Percentiles rank a stretch among this genome's conserved stretches.
These are phyloP conservation scores for Homarus gammarus DNA, from an alignment of 2,888 invertebrate genomes.

Conservation along the genomic window DNA sequence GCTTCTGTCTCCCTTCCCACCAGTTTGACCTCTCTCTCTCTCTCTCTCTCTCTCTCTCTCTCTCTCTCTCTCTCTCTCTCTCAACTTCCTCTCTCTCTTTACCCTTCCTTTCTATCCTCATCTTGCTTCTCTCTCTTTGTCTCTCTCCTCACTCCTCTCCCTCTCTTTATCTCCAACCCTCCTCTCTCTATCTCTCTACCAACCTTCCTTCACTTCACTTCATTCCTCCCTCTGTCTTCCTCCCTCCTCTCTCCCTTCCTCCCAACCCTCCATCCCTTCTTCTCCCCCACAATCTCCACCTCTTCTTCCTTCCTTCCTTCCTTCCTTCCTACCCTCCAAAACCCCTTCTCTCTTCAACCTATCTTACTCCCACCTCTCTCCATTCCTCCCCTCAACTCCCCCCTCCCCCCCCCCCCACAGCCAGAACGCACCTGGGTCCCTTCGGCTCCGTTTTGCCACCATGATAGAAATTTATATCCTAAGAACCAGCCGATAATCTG, in stretches of 20 bases:
- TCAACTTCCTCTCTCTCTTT: too few relatives aligned
- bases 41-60: not conserved
- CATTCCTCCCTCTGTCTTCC: too few relatives aligned
- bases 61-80: not conserved
- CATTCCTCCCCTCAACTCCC: not conserved
- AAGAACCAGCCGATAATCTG: conserved; percentile 60
- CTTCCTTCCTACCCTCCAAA: not conserved
- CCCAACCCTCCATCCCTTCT: not conserved
- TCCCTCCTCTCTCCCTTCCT: not conserved
- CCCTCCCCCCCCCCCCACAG: not conserved
- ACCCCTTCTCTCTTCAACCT: not conserved
- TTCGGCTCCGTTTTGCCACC: conserved; percentile 55
- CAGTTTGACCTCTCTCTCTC: too few relatives aligned
- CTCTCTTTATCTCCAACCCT: too few relatives aligned
- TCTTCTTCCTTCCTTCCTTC: not conserved
- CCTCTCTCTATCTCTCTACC: too few relatives aligned
- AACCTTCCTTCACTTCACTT: too few relatives aligned
- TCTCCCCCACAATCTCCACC: not conserved
- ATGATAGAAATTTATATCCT: conserved; percentile 56
- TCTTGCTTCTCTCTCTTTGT: too few relatives aligned
- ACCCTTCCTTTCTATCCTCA: too few relatives aligned
- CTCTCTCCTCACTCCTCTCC: too few relatives aligned
- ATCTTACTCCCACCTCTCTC: not conserved
- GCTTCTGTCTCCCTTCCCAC: too few relatives aligned
- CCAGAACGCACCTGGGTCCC: conserved; percentile 46